Evolutionary conservation across 2,797 vertebrate genomes (phyloP).

Genomic region (Poecile montanus): DNA sequence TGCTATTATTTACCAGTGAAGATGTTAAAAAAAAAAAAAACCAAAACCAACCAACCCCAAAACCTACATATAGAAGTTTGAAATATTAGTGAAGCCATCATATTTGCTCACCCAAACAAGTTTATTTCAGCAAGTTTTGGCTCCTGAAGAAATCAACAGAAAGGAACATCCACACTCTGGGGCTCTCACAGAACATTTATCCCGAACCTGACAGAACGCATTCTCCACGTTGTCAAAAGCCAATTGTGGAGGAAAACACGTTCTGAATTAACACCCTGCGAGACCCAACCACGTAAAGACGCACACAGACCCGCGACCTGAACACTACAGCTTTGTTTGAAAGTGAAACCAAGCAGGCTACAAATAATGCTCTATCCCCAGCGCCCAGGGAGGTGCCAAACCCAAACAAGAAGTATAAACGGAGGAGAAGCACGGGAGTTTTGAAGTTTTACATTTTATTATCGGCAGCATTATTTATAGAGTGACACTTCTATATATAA

Average conservation of each 20-base stretch:
- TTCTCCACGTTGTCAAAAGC: not conserved
- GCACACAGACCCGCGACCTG: not conserved
- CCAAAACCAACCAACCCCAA: not conserved
- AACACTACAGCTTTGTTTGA: conserved; percentile 64
- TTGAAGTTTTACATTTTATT: conserved; percentile 45
- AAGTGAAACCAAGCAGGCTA: conserved; percentile 62
- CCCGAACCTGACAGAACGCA: not conserved
- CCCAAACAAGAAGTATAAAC: not conserved
- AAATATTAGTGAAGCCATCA: not conserved
- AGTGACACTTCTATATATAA: conserved; percentile 3
- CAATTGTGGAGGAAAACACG: not conserved
- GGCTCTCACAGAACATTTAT: not conserved
- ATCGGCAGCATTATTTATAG: conserved; percentile 34
- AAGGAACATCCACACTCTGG: not conserved
- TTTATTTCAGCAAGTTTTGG: conserved; percentile 7
- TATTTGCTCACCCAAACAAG: not conserved
- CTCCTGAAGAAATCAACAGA: not conserved
- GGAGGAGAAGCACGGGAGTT: conserved; percentile 3
- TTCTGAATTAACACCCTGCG: not conserved
- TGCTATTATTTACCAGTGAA: not conserved
- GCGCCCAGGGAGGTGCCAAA: conserved; percentile 6
- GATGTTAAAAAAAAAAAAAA: too few relatives aligned
- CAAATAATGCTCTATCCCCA: conserved; percentile 21
- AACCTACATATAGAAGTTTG: not conserved
- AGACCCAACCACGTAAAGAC: not conserved